Percentiles rank a stretch among this genome's conserved stretches.
Evolutionary conservation across 2,888 invertebrate species (phyloP).

Genomic region (Latrodectus elegans): DNA sequence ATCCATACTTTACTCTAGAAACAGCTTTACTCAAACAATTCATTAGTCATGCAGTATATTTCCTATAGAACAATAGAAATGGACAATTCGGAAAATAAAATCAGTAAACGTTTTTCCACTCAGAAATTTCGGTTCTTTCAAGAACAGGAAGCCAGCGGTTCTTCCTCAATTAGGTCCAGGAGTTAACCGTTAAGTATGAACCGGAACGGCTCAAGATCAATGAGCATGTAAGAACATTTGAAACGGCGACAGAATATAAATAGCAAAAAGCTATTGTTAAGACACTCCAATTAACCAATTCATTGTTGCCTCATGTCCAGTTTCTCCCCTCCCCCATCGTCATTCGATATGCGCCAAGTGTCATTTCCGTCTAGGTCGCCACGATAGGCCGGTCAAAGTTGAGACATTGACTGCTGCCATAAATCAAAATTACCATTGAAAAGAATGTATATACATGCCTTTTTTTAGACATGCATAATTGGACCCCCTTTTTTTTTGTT

Average conservation of each 20-base stretch:
- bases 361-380: not conserved
- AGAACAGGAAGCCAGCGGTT: not conserved
- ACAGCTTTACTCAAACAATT: too few species aligned
- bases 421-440: not conserved
- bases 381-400: not conserved
- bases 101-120: too few species aligned
- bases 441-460: not conserved
- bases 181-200: slow-evolving; percentile 25
- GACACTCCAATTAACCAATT: slow-evolving; percentile 25
- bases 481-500: too few species aligned
- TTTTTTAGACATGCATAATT: too few species aligned
- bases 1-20: too few species aligned
- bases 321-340: not conserved
- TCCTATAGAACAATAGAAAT: too few species aligned
- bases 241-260: slow-evolving; percentile 37
- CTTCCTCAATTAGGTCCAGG: slow-evolving; percentile 2
- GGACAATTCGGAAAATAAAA: too few species aligned
- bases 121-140: too few species aligned
- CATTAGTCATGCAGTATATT: too few species aligned
- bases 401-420: not conserved
- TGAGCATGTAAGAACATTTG: slow-evolving; percentile 9
- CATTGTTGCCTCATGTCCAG: slow-evolving; percentile 23
- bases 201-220: slow-evolving; percentile 34
- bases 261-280: slow-evolving; percentile 32
- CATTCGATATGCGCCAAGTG: too few species aligned